These are phyloP conservation scores for Heterodera carotae DNA, from an alignment of 1,140 invertebrate species.

Conservation along the genomic window DNA sequence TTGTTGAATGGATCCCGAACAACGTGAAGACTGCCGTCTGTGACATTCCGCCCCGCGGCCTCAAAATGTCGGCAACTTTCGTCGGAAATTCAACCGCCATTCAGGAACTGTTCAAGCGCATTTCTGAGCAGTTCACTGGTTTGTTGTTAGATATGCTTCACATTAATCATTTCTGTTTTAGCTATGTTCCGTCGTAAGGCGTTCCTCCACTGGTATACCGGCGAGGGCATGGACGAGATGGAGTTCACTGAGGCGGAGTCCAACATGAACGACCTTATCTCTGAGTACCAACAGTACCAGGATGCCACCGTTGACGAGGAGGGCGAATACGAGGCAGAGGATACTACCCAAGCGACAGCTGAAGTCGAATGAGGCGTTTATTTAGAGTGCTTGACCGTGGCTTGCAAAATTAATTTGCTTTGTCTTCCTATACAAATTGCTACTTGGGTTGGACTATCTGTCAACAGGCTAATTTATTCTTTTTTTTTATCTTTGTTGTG, in stretches of 20 bases:
- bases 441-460: constrained; percentile 2
- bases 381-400: too few species aligned
- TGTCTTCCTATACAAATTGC: neutral
- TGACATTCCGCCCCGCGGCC: constrained; percentile 68
- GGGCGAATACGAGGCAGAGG: constrained; percentile 54
- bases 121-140: constrained; percentile 70
- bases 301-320: constrained; percentile 61
- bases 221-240: constrained; percentile 73
- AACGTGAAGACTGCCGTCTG: constrained; percentile 67
- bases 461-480: constrained; percentile 8
- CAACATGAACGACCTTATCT: constrained; percentile 83
- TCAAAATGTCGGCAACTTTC: constrained; percentile 69
- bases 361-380: constrained; percentile 8
- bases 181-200: constrained; percentile 87
- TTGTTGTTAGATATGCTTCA: neutral
- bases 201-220: constrained; percentile 88
- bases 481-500: neutral
- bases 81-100: constrained; percentile 71
- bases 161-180: constrained; percentile 46
- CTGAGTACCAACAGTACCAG: constrained; percentile 85
- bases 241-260: constrained; percentile 75
- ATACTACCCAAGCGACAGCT: constrained; percentile 24
- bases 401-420: neutral
- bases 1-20: constrained; percentile 67
- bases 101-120: constrained; percentile 71